phyloP scores from a whole-genome alignment of 2,888 invertebrate species.

The Toxonevra muliebris region DNA sequence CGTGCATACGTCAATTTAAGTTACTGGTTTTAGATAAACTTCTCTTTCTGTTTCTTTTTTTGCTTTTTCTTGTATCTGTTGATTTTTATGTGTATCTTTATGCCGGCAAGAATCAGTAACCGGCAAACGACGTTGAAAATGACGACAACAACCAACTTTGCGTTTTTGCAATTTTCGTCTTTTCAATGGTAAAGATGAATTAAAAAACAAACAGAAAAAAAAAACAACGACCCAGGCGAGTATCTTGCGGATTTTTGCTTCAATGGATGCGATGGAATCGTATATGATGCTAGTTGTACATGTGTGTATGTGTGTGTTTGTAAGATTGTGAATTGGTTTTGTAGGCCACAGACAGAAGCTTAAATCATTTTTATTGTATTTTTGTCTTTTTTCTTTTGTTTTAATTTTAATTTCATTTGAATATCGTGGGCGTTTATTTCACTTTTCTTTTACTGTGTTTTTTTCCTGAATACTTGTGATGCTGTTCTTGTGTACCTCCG shows the following conservation, averaged over 20 bases:
- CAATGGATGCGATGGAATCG: neutral
- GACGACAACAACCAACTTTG: constrained; percentile 2
- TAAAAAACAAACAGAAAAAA: too few relatives aligned
- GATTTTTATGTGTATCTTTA: neutral
- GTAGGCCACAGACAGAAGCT: constrained; percentile 24
- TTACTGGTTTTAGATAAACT: neutral
- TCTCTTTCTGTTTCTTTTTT: neutral
- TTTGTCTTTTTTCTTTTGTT: constrained; percentile 6
- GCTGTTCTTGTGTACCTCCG: too few relatives aligned
- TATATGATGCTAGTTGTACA: neutral
- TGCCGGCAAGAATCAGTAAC: too few relatives aligned
- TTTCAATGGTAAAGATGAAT: too few relatives aligned
- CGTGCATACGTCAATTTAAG: neutral
- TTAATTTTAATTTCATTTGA: constrained; percentile 12
- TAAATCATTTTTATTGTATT: neutral
- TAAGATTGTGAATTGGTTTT: constrained; percentile 20
- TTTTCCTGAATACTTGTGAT: too few relatives aligned
- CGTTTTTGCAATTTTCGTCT: too few relatives aligned
- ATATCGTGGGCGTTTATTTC: constrained; percentile 20
- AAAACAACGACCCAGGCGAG: neutral
- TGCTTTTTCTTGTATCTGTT: neutral
- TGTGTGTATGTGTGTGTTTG: neutral
- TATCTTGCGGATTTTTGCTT: constrained; percentile 11
- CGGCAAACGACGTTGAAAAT: constrained; percentile 1
- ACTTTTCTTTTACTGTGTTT: too few relatives aligned